Evolutionary conservation across 2,797 vertebrate species (phyloP), one percentile per base, ranked within the genome.

Genomic region (Macroramphosus scolopax): DNA sequence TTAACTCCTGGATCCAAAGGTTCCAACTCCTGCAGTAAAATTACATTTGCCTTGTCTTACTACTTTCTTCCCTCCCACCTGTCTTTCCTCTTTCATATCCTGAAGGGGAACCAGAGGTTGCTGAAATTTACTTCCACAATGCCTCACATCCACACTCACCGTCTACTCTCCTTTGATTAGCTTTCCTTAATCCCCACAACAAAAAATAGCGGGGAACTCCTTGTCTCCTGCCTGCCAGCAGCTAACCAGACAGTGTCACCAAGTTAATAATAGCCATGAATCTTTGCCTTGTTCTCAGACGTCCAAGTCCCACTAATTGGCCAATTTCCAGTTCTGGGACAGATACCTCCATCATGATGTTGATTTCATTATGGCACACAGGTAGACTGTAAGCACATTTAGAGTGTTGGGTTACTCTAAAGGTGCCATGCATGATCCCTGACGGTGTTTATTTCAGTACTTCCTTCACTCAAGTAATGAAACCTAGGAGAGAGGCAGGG

Each of bases 241-340:
- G 20, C 48, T 45, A 73, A 69, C 56, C 61, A 71, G 62, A 72
- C 70, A 63, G 42, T 18, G 25, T 17, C 50, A 54, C 20, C 20
- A 6, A n/a, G 80, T 68, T 85, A 88, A 83, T 73, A 81, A 82
- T 71, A 84, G 73, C 45, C 51, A 18, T 58, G 54, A 63, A 61
- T 77, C 57, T 70, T 74, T 67, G 18, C 51, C 61, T 64, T 67
- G 51, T 77, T 67, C 63, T 63, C 64, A 70, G 72, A 75, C 29
- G 3, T 43, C 38, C 45, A 36, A 62, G 58, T 46, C 51, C 60
- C 32, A 26, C 60, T 66, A 67, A 75, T 64, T 75, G 72, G 69
- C 41, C 51, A 35, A 30, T 62, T 49, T 78, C 63, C 75, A 76
- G 26, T 64, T 54, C 35, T 20, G 29, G 49, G 35, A 45, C 46